A percentile compares a stretch with the other conserved stretches of the same genome.
Evolutionary conservation across 2,113 vertebrate genomes (phyloP).

Genomic region (Panthera uncia): DNA sequence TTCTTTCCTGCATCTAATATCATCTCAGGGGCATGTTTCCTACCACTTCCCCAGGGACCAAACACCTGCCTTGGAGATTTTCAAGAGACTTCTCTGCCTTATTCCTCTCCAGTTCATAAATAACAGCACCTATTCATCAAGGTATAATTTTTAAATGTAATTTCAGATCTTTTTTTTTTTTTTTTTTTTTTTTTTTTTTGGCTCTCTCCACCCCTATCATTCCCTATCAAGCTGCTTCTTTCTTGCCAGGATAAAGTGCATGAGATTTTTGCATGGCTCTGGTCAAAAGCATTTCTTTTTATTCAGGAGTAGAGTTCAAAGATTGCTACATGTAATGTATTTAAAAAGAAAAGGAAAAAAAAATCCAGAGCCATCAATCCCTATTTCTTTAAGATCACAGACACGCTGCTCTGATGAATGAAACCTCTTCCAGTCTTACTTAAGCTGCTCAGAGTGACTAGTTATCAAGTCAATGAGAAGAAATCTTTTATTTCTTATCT

Average conservation of each 20-base stretch:
- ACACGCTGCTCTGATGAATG: constrained; percentile 40
- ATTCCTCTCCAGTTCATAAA: constrained; percentile 34
- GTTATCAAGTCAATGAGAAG: constrained; percentile 73
- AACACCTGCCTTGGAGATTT: constrained; percentile 65
- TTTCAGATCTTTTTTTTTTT: neutral
- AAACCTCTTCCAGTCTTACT: constrained; percentile 61
- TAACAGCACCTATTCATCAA: constrained; percentile 8
- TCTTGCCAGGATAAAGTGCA: neutral
- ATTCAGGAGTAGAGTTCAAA: neutral
- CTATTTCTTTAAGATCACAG: constrained; percentile 65
- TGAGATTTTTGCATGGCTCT: neutral
- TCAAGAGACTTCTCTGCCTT: constrained; percentile 45
- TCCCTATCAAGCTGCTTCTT: neutral
- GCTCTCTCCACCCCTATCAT: neutral
- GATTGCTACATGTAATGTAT: neutral
- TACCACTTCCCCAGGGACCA: constrained; percentile 67
- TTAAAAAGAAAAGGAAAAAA: constrained; percentile 1
- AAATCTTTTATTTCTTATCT: constrained; percentile 60
- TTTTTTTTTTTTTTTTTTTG: neutral
- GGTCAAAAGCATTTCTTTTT: constrained; percentile 9
- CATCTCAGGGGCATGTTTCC: constrained; percentile 57
- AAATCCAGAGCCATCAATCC: neutral
- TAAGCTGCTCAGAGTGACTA: constrained; percentile 64
- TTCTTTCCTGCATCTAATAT: constrained; percentile 47
- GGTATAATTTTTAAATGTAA: neutral